Conservation (phyloP, 2,888 invertebrate genomes). For the Acanthosoma haemorrhoidale region DNA sequence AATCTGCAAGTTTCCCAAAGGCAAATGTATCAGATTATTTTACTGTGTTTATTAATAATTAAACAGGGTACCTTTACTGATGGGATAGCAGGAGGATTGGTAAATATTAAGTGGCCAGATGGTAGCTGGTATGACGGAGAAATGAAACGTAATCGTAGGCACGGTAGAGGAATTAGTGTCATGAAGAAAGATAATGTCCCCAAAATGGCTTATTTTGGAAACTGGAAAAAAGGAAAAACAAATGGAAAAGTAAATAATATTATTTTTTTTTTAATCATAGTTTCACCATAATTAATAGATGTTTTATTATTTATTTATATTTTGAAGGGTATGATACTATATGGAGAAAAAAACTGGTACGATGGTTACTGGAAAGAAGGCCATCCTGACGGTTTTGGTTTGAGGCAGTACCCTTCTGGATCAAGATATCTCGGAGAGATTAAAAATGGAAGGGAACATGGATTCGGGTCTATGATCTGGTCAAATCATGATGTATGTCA, state of each 20-base stretch:
- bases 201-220: slow-evolving; percentile 31
- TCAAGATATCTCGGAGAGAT: slow-evolving; percentile 31
- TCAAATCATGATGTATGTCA: slow-evolving; percentile 34
- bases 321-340: slow-evolving; percentile 32
- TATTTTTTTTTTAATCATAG: no score
- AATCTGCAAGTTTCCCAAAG: no score
- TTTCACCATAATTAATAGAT: neutral
- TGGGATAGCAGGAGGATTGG: slow-evolving; percentile 27
- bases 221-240: slow-evolving; percentile 33
- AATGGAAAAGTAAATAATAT: slow-evolving; percentile 33
- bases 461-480: slow-evolving; percentile 36
- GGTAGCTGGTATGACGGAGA: slow-evolving; percentile 33
- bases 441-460: slow-evolving; percentile 30
- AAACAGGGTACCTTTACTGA: slow-evolving; percentile 30
- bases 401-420: slow-evolving; percentile 23
- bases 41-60: neutral
- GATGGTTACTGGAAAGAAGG: slow-evolving; percentile 35
- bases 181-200: slow-evolving; percentile 3
- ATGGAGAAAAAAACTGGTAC: slow-evolving; percentile 32
- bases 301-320: neutral
- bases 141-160: slow-evolving; percentile 22
- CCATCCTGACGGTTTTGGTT: slow-evolving; percentile 27
- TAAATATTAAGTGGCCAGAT: slow-evolving; percentile 31
- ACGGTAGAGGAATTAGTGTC: slow-evolving; percentile 30
- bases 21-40: neutral